Percentiles rank a stretch among this genome's conserved stretches.
These are phyloP conservation scores for Acyrthosiphon pisum DNA, from an alignment of 1,140 invertebrate species.

Conservation along the genomic window DNA sequence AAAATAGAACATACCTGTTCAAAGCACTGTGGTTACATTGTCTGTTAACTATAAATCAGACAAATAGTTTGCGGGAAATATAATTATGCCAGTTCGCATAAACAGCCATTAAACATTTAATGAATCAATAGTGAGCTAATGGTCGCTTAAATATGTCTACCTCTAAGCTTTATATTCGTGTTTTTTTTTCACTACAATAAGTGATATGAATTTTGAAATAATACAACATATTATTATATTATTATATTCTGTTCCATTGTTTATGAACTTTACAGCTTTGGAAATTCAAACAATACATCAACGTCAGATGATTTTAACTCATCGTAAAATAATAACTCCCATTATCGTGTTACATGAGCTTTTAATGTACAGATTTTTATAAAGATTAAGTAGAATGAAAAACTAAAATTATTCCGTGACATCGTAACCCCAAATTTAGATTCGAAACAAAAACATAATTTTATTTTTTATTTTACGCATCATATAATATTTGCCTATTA, in stretches of 20 bases:
- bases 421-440: background rate
- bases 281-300: slow-evolving; percentile 19
- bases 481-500: background rate
- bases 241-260: background rate
- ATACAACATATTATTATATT: background rate
- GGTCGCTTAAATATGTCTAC: background rate
- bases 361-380: slow-evolving; percentile 24
- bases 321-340: background rate
- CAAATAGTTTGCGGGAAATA: background rate
- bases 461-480: background rate
- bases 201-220: background rate
- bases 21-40: background rate
- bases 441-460: slow-evolving; percentile 1
- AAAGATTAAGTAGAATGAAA: background rate
- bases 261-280: slow-evolving; percentile 1
- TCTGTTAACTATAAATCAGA: background rate
- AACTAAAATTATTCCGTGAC: background rate
- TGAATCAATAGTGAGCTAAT: background rate
- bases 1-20: background rate
- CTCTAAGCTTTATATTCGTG: background rate
- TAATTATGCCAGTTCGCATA: background rate
- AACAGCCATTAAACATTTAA: background rate
- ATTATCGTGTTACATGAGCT: slow-evolving; percentile 17
- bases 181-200: background rate
- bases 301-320: slow-evolving; percentile 29